Conservation (phyloP, 92 coral and sea anemone species). For the Chrysogorgia sp. region DNA sequence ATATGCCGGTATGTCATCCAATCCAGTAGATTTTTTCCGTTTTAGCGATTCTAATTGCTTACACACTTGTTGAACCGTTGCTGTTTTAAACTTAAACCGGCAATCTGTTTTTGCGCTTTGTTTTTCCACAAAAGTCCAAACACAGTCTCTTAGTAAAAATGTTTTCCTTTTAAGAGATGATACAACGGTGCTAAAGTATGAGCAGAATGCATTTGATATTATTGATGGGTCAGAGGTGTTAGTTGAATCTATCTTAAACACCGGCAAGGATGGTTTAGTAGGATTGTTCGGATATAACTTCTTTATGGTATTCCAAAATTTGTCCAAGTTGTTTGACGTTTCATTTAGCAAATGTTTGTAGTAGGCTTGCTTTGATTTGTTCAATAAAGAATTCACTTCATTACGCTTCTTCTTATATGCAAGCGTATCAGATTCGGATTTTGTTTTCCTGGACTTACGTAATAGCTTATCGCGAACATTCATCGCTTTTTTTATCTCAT, state of each 20-base stretch:
- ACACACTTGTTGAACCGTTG: neutral
- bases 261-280: slow-evolving; percentile 12
- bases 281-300: slow-evolving; percentile 23
- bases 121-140: slow-evolving; percentile 6
- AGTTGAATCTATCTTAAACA: slow-evolving; percentile 23
- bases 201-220: slow-evolving; percentile 19
- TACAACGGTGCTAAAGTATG: slow-evolving; percentile 31
- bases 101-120: slow-evolving; percentile 26
- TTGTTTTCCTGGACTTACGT: slow-evolving; percentile 42
- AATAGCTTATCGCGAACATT: slow-evolving; percentile 34
- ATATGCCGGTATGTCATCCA: slow-evolving; percentile 27
- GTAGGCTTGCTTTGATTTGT: slow-evolving; percentile 51
- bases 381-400: slow-evolving; percentile 43
- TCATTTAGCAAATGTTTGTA: slow-evolving; percentile 28
- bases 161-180: slow-evolving; percentile 5
- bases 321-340: slow-evolving; percentile 29
- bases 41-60: no score
- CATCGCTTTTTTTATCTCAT: slow-evolving; percentile 54
- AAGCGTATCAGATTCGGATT: slow-evolving; percentile 1
- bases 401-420: slow-evolving; percentile 48
- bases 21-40: slow-evolving; percentile 12
- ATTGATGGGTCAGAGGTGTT: slow-evolving; percentile 15
- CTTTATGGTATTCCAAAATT: slow-evolving; percentile 20
- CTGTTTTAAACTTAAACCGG: slow-evolving; percentile 21
- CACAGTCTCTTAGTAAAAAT: slow-evolving; percentile 16